A percentile compares a stretch with the other conserved stretches of the same genome.
Conservation (phyloP, 2,797 vertebrate species). For the Taenioides sp. region DNA sequence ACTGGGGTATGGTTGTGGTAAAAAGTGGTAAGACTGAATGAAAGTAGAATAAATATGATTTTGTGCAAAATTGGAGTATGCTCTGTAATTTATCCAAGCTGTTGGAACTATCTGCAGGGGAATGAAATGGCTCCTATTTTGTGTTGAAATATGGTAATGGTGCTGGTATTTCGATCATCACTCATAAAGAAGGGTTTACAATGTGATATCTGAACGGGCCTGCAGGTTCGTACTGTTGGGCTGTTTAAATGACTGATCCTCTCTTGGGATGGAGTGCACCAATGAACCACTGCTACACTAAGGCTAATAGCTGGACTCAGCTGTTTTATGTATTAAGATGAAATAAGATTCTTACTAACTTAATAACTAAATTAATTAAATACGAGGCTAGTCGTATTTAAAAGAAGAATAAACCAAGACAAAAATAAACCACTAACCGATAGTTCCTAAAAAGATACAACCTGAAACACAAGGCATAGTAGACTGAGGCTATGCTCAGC, state of each 20-base stretch:
- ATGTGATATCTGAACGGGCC: slow-evolving; percentile 42
- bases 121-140: slow-evolving; percentile 42
- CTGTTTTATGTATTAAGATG: neutral
- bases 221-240: slow-evolving; percentile 50
- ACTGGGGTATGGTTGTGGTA: slow-evolving; percentile 43
- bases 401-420: too few species aligned
- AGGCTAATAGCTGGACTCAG: slow-evolving; percentile 14
- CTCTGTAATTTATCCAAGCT: slow-evolving; percentile 48
- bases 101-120: slow-evolving; percentile 31
- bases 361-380: too few species aligned
- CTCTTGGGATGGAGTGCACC: slow-evolving; percentile 48
- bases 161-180: slow-evolving; percentile 46
- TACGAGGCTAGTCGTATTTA: too few species aligned
- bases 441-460: too few species aligned
- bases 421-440: too few species aligned
- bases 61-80: slow-evolving; percentile 41
- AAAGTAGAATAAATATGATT: slow-evolving; percentile 37
- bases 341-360: too few species aligned
- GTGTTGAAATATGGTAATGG: slow-evolving; percentile 57
- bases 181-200: slow-evolving; percentile 56
- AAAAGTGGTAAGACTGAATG: slow-evolving; percentile 10
- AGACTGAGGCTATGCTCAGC: too few species aligned
- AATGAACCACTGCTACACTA: slow-evolving; percentile 53
- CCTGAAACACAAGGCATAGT: too few species aligned
- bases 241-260: slow-evolving; percentile 63